Evolutionary conservation across 2,113 vertebrate species (phyloP).

Genomic region (Nycticebus coucang): DNA sequence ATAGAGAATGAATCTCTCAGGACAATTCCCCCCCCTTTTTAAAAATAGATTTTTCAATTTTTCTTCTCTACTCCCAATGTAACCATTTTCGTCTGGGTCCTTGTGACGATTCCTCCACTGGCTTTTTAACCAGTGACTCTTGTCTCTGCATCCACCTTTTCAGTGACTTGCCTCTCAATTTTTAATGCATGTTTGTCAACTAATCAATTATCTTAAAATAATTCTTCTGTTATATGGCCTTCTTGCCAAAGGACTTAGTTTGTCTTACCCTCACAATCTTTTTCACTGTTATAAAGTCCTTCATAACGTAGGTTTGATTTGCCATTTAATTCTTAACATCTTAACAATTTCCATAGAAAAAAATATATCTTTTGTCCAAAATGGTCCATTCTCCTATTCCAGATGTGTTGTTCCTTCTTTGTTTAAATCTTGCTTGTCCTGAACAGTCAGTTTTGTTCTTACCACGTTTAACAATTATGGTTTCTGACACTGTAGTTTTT

Average conservation of each 20-base stretch:
- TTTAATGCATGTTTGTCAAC: neutral
- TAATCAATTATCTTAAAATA: neutral
- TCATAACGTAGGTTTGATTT: neutral
- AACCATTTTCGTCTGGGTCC: neutral
- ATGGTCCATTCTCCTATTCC: neutral
- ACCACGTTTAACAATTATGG: neutral
- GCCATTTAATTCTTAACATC: neutral
- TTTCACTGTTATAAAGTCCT: neutral
- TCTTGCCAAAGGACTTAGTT: neutral
- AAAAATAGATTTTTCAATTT: neutral
- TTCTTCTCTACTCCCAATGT: neutral
- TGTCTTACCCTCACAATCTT: neutral
- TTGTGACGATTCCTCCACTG: neutral
- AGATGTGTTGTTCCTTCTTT: neutral
- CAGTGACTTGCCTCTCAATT: neutral
- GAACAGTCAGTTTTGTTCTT: neutral
- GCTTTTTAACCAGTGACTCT: neutral
- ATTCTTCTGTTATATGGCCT: neutral
- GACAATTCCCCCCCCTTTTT: neutral
- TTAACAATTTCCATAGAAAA: neutral
- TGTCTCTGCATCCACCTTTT: neutral
- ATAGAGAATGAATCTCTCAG: neutral
- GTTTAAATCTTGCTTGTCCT: neutral
- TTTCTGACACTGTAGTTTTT: neutral
- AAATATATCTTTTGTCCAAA: neutral